Evolutionary conservation across 2,888 invertebrate genomes (phyloP), one percentile per base, ranked within the genome.

Genomic region (Aquatica leii): DNA sequence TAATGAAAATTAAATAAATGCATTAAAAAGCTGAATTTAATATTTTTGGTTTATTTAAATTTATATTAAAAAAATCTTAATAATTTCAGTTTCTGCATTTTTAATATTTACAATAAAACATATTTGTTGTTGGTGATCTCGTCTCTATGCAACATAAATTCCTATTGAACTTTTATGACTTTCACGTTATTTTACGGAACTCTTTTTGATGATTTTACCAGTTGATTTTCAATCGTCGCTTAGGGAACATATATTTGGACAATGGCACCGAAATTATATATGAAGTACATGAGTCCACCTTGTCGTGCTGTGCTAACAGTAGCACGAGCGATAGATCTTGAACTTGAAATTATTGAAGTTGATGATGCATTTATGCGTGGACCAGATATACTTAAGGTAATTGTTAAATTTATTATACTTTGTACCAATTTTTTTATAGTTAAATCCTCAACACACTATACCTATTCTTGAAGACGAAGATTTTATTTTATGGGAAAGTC

Each of bases 361-460:
- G 84, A 87, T 72, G 31, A 46, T 34, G 63, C 59, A 8, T 59
- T 50, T 34, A 59, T 59, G 63, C 31, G 9, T 12, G 48, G 54
- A 4, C 55, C 59, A 12, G 58, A 63, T n/a, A 58, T 54, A 14
- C 34, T 59, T n/a, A 59, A 63, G 50, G 63, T 62, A 58, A 11
- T 18, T 5, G 1, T 35, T 15, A 43, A 4, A 12, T 14, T 24
- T 31, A 11, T 20, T 24, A 3, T 34, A 11, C n/a, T 48, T 40
- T 6, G 31, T 21, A 2, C 4, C 20, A 54, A 43, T 48, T 6
- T 17, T 48, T 43, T 79, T 78, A 41, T 79, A 87, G 88, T 83
- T 89, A 71, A 89, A 89, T 73, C 86, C 86, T 2, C 82, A 87
- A 31, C 86, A 86, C 67, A 84, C 87, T 70, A 85, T 90, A 18